These are phyloP conservation scores for human DNA, from an alignment of 2,113 vertebrate genomes.

Conservation along the genomic window DNA sequence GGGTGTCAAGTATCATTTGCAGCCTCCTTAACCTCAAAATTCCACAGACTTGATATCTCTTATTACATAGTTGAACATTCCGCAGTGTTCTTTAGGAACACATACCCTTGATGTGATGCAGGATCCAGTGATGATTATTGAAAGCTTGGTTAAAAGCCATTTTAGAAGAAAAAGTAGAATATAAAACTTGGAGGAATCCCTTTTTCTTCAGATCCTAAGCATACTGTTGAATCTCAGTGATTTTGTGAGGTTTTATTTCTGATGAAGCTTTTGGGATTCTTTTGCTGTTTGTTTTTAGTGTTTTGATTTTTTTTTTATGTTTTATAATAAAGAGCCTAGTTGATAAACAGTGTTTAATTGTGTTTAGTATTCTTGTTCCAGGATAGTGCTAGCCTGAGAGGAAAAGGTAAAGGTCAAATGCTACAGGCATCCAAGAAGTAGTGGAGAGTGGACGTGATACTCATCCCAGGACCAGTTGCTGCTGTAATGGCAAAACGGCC, in stretches of 20 bases:
- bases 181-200: neutral
- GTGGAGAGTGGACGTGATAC: neutral
- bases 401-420: neutral
- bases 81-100: neutral
- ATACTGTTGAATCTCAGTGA: neutral
- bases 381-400: neutral
- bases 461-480: neutral
- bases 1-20: neutral
- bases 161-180: neutral
- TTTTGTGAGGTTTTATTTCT: neutral
- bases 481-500: neutral
- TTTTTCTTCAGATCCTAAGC: neutral
- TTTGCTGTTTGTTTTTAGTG: neutral
- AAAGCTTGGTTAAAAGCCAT: neutral
- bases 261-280: neutral
- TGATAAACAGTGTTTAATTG: neutral
- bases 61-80: neutral
- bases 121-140: neutral
- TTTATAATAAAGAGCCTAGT: slow-evolving; percentile 2
- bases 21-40: neutral
- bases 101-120: neutral
- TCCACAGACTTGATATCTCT: neutral
- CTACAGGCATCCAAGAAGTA: neutral
- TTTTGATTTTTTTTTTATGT: neutral
- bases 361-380: neutral